Percentiles rank a stretch among this genome's conserved stretches.
These are phyloP conservation scores for Gisinianus flammeolus DNA, from an alignment of 2,888 invertebrate genomes.

Conservation along the genomic window DNA sequence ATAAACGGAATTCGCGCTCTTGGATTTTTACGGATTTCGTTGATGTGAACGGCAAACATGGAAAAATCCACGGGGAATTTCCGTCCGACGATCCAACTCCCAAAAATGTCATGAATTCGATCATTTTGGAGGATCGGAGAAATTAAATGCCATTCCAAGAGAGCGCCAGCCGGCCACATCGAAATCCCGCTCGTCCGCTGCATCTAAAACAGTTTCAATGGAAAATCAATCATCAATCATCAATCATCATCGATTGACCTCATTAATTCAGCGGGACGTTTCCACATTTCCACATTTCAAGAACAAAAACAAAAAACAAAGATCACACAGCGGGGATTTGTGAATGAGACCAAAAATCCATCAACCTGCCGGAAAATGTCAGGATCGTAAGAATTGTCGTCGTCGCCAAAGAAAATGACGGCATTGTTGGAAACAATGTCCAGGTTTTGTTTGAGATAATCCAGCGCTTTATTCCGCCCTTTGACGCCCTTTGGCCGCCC, in stretches of 20 bases:
- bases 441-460: background rate
- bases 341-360: background rate
- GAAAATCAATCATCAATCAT: background rate
- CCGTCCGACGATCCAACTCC: background rate
- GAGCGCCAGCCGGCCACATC: background rate
- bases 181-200: background rate
- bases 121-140: background rate
- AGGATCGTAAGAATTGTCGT: slow-evolving; percentile 2
- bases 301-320: too few relatives aligned
- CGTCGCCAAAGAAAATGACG: slow-evolving; percentile 3
- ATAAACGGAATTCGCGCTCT: background rate
- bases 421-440: background rate
- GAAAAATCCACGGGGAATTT: slow-evolving; percentile 3
- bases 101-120: background rate
- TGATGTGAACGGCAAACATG: background rate
- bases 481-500: background rate
- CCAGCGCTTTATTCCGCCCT: background rate
- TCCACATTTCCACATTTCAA: background rate
- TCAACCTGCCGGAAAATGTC: background rate
- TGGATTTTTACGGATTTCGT: background rate
- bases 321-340: too few relatives aligned
- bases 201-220: background rate
- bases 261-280: background rate
- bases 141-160: background rate
- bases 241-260: background rate